Conservation (phyloP, 2,113 vertebrate species). For the Gavialis gangeticus region DNA sequence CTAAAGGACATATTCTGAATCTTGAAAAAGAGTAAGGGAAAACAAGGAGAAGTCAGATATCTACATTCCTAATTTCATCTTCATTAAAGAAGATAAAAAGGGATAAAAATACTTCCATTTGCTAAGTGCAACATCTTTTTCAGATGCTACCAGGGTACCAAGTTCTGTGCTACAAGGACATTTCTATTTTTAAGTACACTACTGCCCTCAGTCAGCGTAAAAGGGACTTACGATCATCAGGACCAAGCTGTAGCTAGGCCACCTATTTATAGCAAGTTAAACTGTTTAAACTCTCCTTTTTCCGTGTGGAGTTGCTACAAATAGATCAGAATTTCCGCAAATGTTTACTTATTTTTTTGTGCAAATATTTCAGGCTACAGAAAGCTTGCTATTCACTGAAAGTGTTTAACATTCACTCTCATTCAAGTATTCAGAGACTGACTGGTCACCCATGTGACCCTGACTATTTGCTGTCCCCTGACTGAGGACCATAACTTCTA, state of each 20-base stretch:
- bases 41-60: not conserved
- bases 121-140: not conserved
- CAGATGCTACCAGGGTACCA: not conserved
- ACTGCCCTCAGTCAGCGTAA: not conserved
- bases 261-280: not conserved
- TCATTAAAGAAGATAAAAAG: too few relatives aligned
- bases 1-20: not conserved
- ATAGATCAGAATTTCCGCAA: not conserved
- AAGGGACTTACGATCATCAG: not conserved
- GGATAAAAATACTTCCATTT: not conserved
- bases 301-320: not conserved
- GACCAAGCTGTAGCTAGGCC: not conserved
- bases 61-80: too few relatives aligned
- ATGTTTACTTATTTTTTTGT: not conserved
- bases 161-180: not conserved
- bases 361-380: not conserved
- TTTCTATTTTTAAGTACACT: not conserved
- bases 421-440: not conserved
- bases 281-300: not conserved
- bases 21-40: not conserved
- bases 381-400: not conserved
- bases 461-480: not conserved
- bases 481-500: conserved; percentile 8
- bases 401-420: not conserved
- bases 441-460: not conserved